A percentile compares a stretch with the other conserved stretches of the same genome.
Evolutionary conservation across 1,140 invertebrate genomes (phyloP).

Genomic region (Dreissena polymorpha): DNA sequence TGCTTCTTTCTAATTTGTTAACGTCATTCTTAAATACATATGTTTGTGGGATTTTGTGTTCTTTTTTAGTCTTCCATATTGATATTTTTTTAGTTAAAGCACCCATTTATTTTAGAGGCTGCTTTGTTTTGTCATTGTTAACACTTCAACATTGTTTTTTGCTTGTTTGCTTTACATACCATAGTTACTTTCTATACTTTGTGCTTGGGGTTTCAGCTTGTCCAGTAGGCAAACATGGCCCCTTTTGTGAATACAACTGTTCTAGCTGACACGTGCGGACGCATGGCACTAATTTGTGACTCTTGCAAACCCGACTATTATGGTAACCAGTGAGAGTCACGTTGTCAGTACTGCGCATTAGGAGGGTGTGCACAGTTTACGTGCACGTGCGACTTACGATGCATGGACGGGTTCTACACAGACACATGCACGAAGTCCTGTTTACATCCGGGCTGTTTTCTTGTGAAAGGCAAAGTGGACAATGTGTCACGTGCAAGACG

Average conservation of each 20-base stretch:
- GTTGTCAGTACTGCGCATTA: not conserved
- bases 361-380: constrained; percentile 9
- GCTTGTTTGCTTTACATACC: too few relatives aligned
- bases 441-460: constrained; percentile 24
- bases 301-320: constrained; percentile 15
- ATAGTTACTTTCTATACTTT: not conserved
- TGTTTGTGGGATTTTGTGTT: too few relatives aligned
- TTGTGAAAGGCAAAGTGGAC: constrained; percentile 15
- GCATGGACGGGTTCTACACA: constrained; percentile 21
- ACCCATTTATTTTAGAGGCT: too few relatives aligned
- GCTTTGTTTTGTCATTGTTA: too few relatives aligned
- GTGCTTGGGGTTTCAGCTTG: constrained; percentile 18
- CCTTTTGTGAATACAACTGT: constrained; percentile 18
- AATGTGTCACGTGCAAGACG: constrained; percentile 27
- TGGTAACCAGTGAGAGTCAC: not conserved
- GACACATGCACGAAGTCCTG: not conserved
- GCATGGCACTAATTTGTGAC: not conserved
- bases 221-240: constrained; percentile 11
- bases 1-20: too few relatives aligned
- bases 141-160: too few relatives aligned
- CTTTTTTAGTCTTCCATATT: too few relatives aligned
- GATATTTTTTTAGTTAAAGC: too few relatives aligned
- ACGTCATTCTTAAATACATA: too few relatives aligned
- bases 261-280: not conserved
- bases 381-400: constrained; percentile 3